Evolutionary conservation across 1,140 invertebrate species (phyloP), one percentile per base, ranked within the genome.

Genomic region (Sitophilus oryzae): DNA sequence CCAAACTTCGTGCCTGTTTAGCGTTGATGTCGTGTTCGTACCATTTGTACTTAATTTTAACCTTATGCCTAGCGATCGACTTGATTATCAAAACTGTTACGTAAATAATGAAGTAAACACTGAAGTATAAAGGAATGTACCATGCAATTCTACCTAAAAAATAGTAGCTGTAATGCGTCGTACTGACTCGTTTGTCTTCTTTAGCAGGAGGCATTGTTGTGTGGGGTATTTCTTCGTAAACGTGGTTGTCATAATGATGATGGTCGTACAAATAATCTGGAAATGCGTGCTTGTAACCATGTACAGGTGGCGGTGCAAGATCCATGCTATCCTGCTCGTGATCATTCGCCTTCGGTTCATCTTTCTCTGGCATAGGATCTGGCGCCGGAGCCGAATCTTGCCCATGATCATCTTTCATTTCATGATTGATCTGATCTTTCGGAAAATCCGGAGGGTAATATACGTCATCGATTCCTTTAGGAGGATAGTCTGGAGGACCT

Each of bases 91-190:
- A 73, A 34, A 84, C 84, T 2, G 82, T 81, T 1, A 91, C 82
- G 60, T 89, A 91, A 52, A 88, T 77, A 52, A 87, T 84, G 63
- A 89, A 89, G 61, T 86, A 91, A n/a, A 88, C 82, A 52, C 86
- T 88, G 64, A 89, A 90, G 66, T 89, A 90, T 10, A 91, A 66
- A 0, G 88, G 88, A 37, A 89, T 75, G 62, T 89, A 91, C 81
- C 87, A 91, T 2, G 89, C 73, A 63, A 89, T 89, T 53, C 85
- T 81, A 0, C 86, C 86, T 58, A 89, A 78, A 63, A 84, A 89
- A 66, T 89, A 89, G 69, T 89, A 89, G 65, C 84, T 87, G 74
- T 86, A 89, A 3, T 78, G 76, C 55, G 79, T 74, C 55, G 86
- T 88, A 48, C 81, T 84, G 36, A 85, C 77, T 61, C 84, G 77